phyloP scores from a whole-genome alignment of 2,888 invertebrate species.

The Idaea aversata region DNA sequence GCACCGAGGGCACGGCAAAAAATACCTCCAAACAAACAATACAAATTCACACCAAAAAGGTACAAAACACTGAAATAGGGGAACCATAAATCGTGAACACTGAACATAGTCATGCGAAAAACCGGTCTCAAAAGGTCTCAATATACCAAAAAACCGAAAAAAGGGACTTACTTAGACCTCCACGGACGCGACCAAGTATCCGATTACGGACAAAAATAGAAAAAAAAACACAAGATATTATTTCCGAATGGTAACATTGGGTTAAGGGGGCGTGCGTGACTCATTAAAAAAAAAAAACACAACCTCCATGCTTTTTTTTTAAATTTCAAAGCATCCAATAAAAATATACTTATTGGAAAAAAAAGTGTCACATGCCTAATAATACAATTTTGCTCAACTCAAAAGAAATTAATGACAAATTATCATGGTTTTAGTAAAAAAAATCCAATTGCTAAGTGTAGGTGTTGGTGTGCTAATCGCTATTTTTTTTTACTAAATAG shows the following conservation, averaged over 20 bases:
- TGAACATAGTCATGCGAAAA: neutral
- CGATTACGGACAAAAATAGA: conserved; percentile 74
- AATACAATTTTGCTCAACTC: conserved; percentile 20
- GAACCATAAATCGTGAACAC: conserved; percentile 11
- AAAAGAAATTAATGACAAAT: conserved; percentile 21
- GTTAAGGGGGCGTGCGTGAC: conserved; percentile 27
- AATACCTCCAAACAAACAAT: conserved; percentile 10
- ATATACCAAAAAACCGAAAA: conserved; percentile 29
- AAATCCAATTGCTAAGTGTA: conserved; percentile 11
- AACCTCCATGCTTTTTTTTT: conserved; percentile 25
- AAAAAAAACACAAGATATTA: conserved; percentile 71
- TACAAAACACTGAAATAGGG: conserved; percentile 8
- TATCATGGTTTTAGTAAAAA: conserved; percentile 19
- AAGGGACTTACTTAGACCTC: conserved; percentile 76
- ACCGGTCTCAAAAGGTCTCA: conserved; percentile 4
- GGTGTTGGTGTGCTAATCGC: conserved; percentile 28
- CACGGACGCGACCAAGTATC: conserved; percentile 73
- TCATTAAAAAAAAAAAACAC: conserved; percentile 19
- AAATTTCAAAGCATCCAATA: conserved; percentile 25
- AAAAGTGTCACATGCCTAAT: conserved; percentile 28
- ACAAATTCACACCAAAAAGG: conserved; percentile 19
- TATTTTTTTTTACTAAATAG: neutral
- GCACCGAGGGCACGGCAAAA: conserved; percentile 3
- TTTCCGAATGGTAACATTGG: conserved; percentile 45
- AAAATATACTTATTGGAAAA: conserved; percentile 5